phyloP scores from a whole-genome alignment of 2,113 vertebrate species.

The Charina bottae region DNA sequence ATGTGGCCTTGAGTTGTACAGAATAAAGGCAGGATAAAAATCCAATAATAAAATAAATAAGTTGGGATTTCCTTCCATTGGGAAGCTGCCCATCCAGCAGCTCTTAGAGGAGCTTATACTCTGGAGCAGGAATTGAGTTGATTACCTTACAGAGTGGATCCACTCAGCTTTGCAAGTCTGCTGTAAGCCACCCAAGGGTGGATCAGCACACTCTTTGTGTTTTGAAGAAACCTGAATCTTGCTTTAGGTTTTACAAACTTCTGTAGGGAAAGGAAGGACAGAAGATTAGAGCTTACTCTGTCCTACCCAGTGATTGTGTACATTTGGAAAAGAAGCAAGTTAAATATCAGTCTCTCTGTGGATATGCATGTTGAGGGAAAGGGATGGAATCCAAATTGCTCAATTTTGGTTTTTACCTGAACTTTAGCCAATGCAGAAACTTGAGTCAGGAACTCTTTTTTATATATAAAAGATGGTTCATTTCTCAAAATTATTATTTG shows the following conservation, averaged over 20 bases:
- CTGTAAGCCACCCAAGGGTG: not conserved
- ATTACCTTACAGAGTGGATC: not conserved
- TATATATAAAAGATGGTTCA: not conserved
- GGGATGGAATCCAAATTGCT: not conserved
- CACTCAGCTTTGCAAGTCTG: not conserved
- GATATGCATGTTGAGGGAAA: not conserved
- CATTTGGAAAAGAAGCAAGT: not conserved
- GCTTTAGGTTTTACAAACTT: not conserved
- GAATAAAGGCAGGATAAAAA: not conserved
- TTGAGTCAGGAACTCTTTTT: slow-evolving; percentile 10
- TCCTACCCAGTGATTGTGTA: not conserved
- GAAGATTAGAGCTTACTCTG: not conserved
- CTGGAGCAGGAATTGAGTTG: not conserved
- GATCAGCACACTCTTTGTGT: not conserved
- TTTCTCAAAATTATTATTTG: slow-evolving; percentile 69
- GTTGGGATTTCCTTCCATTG: not conserved
- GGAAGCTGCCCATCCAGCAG: not conserved
- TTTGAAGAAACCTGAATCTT: not conserved
- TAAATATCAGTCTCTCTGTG: not conserved
- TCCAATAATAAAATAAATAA: not conserved
- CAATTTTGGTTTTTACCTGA: not conserved
- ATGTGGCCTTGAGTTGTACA: not conserved
- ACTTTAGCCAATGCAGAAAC: slow-evolving; percentile 21
- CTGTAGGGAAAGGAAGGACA: not conserved
- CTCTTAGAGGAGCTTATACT: not conserved